These are phyloP conservation scores for Bufo bufo DNA, from an alignment of 2,113 vertebrate species.

Conservation along the genomic window DNA sequence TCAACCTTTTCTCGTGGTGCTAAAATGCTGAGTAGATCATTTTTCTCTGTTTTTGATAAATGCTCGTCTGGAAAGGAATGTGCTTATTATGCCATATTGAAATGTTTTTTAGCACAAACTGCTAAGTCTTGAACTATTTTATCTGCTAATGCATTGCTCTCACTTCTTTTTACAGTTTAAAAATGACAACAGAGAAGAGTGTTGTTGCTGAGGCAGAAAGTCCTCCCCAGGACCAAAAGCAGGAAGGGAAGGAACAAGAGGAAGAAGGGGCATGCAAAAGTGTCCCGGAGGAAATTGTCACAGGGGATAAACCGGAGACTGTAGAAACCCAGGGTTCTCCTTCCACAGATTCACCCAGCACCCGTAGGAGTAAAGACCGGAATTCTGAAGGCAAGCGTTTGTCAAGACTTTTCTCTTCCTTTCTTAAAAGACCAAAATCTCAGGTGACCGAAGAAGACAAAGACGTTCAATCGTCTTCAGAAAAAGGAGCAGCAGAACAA, in stretches of 20 bases:
- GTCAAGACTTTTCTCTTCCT: constrained; percentile 90
- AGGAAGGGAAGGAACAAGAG: constrained; percentile 70
- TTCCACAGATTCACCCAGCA: constrained; percentile 74
- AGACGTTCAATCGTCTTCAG: constrained; percentile 68
- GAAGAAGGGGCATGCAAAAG: constrained; percentile 68
- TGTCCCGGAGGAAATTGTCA: constrained; percentile 62
- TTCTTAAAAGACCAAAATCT: constrained; percentile 89
- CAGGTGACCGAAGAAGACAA: constrained; percentile 81
- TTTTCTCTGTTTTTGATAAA: not conserved
- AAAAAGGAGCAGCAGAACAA: constrained; percentile 66
- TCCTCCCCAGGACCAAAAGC: constrained; percentile 69
- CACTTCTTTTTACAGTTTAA: constrained; percentile 69
- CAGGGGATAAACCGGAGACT: constrained; percentile 55
- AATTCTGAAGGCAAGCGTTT: constrained; percentile 82
- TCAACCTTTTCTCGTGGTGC: not conserved
- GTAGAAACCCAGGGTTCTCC: constrained; percentile 71
- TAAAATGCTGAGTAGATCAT: not conserved
- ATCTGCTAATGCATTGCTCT: constrained; percentile 12
- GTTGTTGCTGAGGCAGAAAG: constrained; percentile 70
- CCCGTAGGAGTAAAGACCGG: constrained; percentile 73
- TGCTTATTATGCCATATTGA: not conserved
- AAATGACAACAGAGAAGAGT: constrained; percentile 96
- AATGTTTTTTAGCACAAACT: not conserved
- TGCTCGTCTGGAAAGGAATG: not conserved
- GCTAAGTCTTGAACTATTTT: not conserved